Evolutionary conservation across 2,113 vertebrate genomes (phyloP), one percentile per base, ranked within the genome.

Genomic region (Campylorhamphus procurvoides): DNA sequence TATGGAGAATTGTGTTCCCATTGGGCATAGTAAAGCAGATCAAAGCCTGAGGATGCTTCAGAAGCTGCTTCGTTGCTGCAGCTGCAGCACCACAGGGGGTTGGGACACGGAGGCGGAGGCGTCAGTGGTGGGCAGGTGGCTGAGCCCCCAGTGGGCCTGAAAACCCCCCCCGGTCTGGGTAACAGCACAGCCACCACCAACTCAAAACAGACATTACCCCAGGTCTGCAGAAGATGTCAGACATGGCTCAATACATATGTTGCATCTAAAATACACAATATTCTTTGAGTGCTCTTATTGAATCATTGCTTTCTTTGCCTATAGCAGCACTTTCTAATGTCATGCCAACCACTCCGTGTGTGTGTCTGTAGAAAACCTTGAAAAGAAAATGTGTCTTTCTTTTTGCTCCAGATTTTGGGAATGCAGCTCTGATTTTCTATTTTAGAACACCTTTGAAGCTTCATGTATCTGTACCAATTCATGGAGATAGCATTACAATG

Each of bases 71-170:
- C 0, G 0, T 73, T 59, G 27, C 67, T 0, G 0, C 42, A 79
- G 82, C 66, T 78, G 60, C 5, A 8, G 35, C 42, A 42, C 52
- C 27, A 10, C 0, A 0, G 46, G 22, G 29, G 18, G 5, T 23
- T 7, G 2, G 46, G n/a, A 47, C 1, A 7, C 0, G 0, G 25
- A 90, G 47, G 33, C 2, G 0, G 23, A 91, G 49, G 39, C 1
- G 0, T 28, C 0, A 0, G 13, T 50, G 53, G 18, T 6, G 1
- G 40, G 29, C 35, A 68, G 44, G 29, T 73, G 84, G 20, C 46
- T 91, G 55, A 86, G 22, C 12, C 33, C 22, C 42, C 31, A 74
- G 4, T 27, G 24, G 50, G 18, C 44, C n/a, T 22, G 3, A 1
- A 12, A 35, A 84, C 7, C 7, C 19, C 13, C 1, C 2, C 4